Base-by-base conservation (phyloP, 2,113 vertebrate genomes). In the Phainopepla nitens region DNA sequence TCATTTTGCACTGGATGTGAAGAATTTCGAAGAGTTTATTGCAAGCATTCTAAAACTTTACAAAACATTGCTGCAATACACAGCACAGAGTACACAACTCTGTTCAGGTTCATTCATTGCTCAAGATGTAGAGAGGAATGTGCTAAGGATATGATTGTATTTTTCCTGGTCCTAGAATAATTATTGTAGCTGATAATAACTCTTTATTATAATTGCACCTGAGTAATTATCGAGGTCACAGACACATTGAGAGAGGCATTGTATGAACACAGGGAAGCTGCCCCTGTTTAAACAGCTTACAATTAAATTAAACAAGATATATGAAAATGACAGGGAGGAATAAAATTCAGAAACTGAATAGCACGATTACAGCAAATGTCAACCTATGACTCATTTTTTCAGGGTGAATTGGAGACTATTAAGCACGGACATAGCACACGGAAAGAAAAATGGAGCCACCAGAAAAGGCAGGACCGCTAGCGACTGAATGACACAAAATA, bases 131-230 rank as follows among this genome's bases (percentile, higher is more conserved):
- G 27, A 60, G 50, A 93, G 8, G 27, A 90, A 90, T 56, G 49
- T 22, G 29, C 62, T 81, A 77, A 54, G 25, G 33, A 45, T 61
- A 77, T 20, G 33, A 81, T 13, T 73, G 16, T 50, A 62, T 78
- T 94, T 86, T 70, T 81, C 51, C 44, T 78, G 39, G 68, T 87
- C 68, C 47, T 84, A 47, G 76, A 88, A 83, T 93, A 96, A 94
- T 95, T 93, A 89, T 69, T 90, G 56, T 69, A 82, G 82, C 35
- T 71, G 75, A 94, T 88, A 82, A 94, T 90, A 88, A 82, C 53
- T 93, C 89, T 90, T 84, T 65, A 89, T 82, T 96, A 41, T 88
- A 96, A 96, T 92, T 94, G 79, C 71, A 89, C 89, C 62, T 77
- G 62, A 71, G 66, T 86, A 96, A 92, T 96, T 96, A 92, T 51